A percentile compares a stretch with the other conserved stretches of the same genome.
Evolutionary conservation across 2,113 vertebrate genomes (phyloP).

Genomic region (Toxostoma redivivum): DNA sequence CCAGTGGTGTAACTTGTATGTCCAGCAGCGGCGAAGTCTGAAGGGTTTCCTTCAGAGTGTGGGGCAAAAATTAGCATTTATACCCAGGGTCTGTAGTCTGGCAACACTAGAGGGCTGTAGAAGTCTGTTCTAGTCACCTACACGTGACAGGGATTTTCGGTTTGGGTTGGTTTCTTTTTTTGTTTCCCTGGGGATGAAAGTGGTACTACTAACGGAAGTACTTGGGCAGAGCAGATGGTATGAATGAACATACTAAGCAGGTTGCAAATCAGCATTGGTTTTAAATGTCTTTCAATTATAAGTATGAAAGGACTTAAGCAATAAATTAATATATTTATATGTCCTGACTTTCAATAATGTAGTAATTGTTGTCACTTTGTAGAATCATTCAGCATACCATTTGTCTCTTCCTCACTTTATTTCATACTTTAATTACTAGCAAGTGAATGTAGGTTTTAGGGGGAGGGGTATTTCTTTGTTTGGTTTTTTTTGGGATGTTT

Average conservation of each 20-base stretch:
- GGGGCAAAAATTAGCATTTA: not conserved
- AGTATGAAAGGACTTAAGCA: not conserved
- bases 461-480: no score
- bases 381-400: not conserved
- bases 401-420: not conserved
- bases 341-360: not conserved
- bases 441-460: not conserved
- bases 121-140: conserved; percentile 51
- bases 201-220: not conserved
- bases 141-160: not conserved
- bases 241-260: not conserved
- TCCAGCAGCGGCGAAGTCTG: not conserved
- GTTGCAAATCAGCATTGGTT: not conserved
- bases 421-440: not conserved
- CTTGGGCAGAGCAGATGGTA: not conserved
- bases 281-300: not conserved
- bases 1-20: not conserved
- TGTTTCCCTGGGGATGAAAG: fast-evolving
- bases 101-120: conserved; percentile 76
- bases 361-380: not conserved
- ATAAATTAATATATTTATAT: not conserved
- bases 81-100: conserved; percentile 13
- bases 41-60: not conserved
- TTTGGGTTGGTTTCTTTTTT: not conserved
- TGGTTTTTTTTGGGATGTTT: not conserved